Conservation (phyloP, 2,113 vertebrate genomes). For the Actenoides hombroni region DNA sequence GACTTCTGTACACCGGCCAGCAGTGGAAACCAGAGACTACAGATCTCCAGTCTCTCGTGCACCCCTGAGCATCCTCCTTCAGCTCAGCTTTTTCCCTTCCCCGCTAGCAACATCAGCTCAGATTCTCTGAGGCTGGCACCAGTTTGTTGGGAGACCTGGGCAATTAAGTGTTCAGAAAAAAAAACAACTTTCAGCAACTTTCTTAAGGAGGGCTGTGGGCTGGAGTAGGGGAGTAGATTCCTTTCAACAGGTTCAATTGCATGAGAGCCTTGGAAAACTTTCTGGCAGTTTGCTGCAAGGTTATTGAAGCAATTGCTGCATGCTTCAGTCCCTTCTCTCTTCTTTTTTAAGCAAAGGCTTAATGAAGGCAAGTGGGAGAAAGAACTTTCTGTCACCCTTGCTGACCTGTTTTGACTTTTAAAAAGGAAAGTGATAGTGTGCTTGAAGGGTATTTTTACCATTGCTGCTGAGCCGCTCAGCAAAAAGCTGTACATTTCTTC, state of each 20-base stretch:
- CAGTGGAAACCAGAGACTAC: conserved; percentile 22
- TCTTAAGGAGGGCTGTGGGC: not conserved
- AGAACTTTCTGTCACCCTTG: not conserved
- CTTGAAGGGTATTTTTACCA: conserved; percentile 23
- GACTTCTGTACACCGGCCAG: not conserved
- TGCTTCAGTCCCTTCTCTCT: conserved; percentile 27
- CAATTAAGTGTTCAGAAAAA: not conserved
- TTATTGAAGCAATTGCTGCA: conserved; percentile 39
- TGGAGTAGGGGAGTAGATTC: not conserved
- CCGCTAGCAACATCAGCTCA: not conserved
- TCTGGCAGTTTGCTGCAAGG: conserved; percentile 48
- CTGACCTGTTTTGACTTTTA: conserved; percentile 36
- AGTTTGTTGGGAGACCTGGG: not conserved
- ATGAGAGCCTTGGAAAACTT: conserved; percentile 43
- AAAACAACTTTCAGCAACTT: not conserved
- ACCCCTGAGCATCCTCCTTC: not conserved
- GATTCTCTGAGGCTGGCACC: not conserved
- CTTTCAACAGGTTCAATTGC: conserved; percentile 42
- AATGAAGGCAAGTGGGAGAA: conserved; percentile 34
- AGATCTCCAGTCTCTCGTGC: not conserved
- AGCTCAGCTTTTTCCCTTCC: not conserved
- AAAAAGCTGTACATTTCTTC: not conserved
- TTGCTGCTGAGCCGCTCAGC: not conserved
- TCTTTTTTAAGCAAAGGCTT: conserved; percentile 11
- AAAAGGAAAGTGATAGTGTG: conserved; percentile 33